Percentiles rank a stretch among this genome's conserved stretches.
phyloP scores from a whole-genome alignment of 30 jellyfish, hydroid and myxozoan species.

The Hydractinia symbiolongicarpus region DNA sequence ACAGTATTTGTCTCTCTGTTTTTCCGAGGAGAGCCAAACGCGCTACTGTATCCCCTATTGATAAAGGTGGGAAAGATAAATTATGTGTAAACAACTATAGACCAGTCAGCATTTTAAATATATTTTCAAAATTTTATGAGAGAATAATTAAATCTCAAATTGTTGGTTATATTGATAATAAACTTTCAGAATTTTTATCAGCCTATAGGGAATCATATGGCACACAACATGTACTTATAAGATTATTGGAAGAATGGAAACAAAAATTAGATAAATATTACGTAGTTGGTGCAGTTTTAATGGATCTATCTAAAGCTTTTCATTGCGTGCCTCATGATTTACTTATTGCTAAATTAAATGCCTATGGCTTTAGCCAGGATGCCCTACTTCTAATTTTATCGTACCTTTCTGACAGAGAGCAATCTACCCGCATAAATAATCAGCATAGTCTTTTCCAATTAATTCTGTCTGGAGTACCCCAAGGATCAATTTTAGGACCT shows the following conservation, averaged over 20 bases:
- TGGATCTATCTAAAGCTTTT: background rate
- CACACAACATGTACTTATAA: slow-evolving; percentile 10
- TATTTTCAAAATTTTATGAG: slow-evolving; percentile 31
- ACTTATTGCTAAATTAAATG: slow-evolving; percentile 25
- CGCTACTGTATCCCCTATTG: slow-evolving; percentile 35
- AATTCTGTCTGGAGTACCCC: slow-evolving; percentile 43
- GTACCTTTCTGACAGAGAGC: slow-evolving; percentile 3
- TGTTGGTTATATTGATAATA: slow-evolving; percentile 5
- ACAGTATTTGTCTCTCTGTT: slow-evolving; percentile 15
- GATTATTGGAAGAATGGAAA: background rate
- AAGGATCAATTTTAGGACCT: slow-evolving; percentile 43
- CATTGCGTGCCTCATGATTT: background rate
- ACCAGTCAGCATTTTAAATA: slow-evolving; percentile 22
- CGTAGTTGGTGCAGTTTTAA: slow-evolving; percentile 29
- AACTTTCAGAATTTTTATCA: slow-evolving; percentile 20
- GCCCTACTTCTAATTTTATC: background rate
- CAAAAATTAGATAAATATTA: background rate
- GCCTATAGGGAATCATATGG: slow-evolving; percentile 29
- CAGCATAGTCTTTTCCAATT: slow-evolving; percentile 31
- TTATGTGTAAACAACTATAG: slow-evolving; percentile 31
- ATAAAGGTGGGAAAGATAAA: slow-evolving; percentile 32
- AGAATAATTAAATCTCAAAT: slow-evolving; percentile 2
- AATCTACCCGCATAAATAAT: slow-evolving; percentile 25
- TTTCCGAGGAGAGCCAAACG: slow-evolving; percentile 35
- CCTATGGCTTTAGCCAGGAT: slow-evolving; percentile 24